phyloP scores from a whole-genome alignment of 2,113 vertebrate species.

The Genyomyrus donnyi region DNA sequence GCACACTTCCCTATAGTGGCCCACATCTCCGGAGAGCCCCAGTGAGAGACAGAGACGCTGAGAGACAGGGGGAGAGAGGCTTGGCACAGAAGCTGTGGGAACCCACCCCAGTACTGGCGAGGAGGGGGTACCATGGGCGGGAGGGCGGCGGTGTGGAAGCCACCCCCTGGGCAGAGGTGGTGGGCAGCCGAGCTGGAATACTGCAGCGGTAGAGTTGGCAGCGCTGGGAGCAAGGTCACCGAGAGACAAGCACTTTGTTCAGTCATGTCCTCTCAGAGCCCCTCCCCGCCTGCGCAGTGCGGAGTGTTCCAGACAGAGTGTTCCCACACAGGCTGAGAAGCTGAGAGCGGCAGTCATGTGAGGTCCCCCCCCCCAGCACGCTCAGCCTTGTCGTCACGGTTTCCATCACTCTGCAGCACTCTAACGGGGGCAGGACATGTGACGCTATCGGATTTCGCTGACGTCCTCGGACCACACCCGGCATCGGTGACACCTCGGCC shows the following conservation, averaged over 20 bases:
- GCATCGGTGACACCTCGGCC: neutral
- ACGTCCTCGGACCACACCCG: neutral
- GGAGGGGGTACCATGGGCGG: neutral
- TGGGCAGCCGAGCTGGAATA: neutral
- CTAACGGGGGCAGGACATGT: neutral
- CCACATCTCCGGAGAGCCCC: neutral
- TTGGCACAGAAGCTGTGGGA: neutral
- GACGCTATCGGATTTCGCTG: neutral
- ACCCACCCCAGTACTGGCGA: neutral
- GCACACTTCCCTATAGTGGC: neutral
- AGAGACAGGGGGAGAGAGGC: neutral
- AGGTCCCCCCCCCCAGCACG: neutral
- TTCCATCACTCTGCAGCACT: neutral
- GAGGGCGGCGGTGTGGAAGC: neutral
- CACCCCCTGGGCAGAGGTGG: neutral
- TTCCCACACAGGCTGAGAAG: slow-evolving; percentile 8
- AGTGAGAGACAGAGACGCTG: neutral
- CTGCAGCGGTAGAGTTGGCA: neutral
- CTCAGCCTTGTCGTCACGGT: neutral
- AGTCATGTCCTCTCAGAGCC: slow-evolving; percentile 3
- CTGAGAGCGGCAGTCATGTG: neutral
- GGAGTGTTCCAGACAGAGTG: slow-evolving; percentile 12
- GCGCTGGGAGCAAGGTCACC: slow-evolving; percentile 10
- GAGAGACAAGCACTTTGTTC: slow-evolving; percentile 15
- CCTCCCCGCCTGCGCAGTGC: slow-evolving; percentile 6